Percentiles rank a stretch among this genome's conserved stretches.
phyloP scores from a whole-genome alignment of 2,888 invertebrate species.

The Cyclophora punctaria region DNA sequence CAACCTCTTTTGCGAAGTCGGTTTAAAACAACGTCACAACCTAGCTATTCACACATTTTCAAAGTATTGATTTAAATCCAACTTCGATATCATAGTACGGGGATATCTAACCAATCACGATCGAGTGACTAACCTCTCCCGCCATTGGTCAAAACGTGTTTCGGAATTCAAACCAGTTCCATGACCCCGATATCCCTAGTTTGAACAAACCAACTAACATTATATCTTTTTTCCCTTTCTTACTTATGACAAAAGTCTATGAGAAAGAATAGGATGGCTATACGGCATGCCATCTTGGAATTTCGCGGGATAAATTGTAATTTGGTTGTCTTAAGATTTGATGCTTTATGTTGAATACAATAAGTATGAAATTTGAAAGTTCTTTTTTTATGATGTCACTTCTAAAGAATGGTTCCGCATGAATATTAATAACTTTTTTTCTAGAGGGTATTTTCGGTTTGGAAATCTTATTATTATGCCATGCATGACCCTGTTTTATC shows the following conservation, averaged over 20 bases:
- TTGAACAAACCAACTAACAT: constrained; percentile 23
- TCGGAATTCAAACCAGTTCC: constrained; percentile 73
- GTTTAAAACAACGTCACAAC: too few relatives aligned
- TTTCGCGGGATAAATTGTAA: constrained; percentile 17
- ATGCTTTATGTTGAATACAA: constrained; percentile 6
- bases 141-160: constrained; percentile 67
- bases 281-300: too few relatives aligned
- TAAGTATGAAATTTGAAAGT: constrained; percentile 5
- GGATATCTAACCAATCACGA: constrained; percentile 55
- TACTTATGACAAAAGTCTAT: constrained; percentile 23
- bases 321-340: constrained; percentile 37
- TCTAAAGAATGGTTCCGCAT: constrained; percentile 7
- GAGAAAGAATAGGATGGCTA: constrained; percentile 29
- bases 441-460: too few relatives aligned
- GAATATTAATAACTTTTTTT: too few relatives aligned
- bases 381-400: constrained; percentile 7
- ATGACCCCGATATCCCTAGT: constrained; percentile 62
- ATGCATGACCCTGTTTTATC: too few relatives aligned
- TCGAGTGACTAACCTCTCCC: constrained; percentile 47
- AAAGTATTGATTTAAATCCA: constrained; percentile 52
- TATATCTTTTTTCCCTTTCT: constrained; percentile 39
- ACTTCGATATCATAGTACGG: constrained; percentile 39
- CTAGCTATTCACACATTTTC: too few relatives aligned
- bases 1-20: too few relatives aligned
- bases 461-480: too few relatives aligned